These are phyloP conservation scores for Diabrotica virgifera DNA, from an alignment of 1,140 invertebrate genomes.

Conservation along the genomic window DNA sequence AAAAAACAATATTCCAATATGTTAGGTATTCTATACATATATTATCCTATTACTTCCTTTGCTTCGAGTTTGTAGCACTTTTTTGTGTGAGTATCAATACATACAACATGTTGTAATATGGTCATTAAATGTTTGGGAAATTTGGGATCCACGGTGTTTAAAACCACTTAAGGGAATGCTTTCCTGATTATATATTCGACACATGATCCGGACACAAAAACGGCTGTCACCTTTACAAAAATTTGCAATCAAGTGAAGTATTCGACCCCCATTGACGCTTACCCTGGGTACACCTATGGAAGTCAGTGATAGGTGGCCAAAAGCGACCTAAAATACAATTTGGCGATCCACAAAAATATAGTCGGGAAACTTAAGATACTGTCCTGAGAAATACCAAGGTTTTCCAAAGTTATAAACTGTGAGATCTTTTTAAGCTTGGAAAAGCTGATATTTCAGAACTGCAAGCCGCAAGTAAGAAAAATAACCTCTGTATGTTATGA, in stretches of 20 bases:
- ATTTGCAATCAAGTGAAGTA: background rate
- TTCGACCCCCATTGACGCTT: background rate
- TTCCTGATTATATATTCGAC: too few relatives aligned
- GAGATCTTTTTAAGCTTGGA: background rate
- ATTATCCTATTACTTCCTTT: too few relatives aligned
- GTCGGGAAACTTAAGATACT: background rate
- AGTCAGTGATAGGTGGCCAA: constrained; percentile 7
- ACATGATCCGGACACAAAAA: background rate
- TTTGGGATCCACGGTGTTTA: too few relatives aligned
- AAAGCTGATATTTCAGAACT: background rate
- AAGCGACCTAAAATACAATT: constrained; percentile 16
- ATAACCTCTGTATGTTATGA: background rate
- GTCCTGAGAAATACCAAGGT: background rate
- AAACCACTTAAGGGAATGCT: too few relatives aligned
- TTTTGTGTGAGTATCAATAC: too few relatives aligned
- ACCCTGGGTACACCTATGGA: constrained; percentile 9
- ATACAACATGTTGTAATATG: too few relatives aligned
- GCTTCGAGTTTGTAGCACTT: too few relatives aligned
- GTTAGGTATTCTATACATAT: too few relatives aligned
- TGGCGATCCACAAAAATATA: background rate
- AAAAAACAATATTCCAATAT: too few relatives aligned
- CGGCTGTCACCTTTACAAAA: constrained; percentile 5
- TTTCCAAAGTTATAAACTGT: background rate
- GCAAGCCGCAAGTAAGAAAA: background rate
- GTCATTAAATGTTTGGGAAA: too few relatives aligned